Conservation (phyloP, 2,888 invertebrate species). For the Octonoba sinensis region DNA sequence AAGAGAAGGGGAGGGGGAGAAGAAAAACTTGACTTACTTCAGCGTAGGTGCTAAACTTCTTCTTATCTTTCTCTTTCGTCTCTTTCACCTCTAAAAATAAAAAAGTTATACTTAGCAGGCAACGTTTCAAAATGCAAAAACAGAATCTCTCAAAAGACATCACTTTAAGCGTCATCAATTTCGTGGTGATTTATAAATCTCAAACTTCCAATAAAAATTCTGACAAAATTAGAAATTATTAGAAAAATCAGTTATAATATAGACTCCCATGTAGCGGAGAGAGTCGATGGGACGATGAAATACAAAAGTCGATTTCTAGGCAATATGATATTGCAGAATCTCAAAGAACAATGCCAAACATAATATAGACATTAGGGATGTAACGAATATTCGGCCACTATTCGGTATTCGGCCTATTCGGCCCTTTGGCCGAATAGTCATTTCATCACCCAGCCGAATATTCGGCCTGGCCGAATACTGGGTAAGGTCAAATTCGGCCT, state of each 20-base stretch:
- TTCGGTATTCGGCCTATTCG: no score
- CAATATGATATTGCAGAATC: not conserved
- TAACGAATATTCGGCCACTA: no score
- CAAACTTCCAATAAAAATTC: not conserved
- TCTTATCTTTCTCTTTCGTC: not conserved
- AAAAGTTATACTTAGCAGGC: not conserved
- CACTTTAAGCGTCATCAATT: not conserved
- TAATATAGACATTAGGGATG: no score
- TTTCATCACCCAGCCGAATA: no score
- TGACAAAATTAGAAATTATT: not conserved
- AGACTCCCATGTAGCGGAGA: not conserved
- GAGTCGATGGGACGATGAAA: no score
- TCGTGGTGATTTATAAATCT: not conserved
- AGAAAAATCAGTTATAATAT: not conserved
- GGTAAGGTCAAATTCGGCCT: no score
- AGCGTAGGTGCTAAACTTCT: slow-evolving; percentile 23
- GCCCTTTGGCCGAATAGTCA: no score
- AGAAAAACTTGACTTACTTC: slow-evolving; percentile 1
- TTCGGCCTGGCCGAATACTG: no score
- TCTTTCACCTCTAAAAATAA: slow-evolving; percentile 21
- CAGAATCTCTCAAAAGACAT: not conserved
- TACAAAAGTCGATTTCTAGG: no score
- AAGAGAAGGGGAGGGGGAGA: no score
- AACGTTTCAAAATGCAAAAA: not conserved
- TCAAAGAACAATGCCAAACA: not conserved